Evolutionary conservation across 2,888 invertebrate genomes (phyloP).

Genomic region (Ditylenchus weischeri): DNA sequence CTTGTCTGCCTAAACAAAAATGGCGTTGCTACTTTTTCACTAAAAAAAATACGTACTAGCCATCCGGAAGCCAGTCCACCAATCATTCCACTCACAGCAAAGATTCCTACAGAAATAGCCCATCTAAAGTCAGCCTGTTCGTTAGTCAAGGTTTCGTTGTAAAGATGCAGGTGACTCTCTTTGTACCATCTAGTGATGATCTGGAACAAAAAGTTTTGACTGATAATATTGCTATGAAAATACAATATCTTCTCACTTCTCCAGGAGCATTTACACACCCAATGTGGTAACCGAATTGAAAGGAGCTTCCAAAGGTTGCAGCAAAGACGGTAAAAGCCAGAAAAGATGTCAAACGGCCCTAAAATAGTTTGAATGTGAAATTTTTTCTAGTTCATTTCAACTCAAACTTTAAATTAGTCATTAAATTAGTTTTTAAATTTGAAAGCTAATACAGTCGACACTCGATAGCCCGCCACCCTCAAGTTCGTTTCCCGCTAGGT

Average conservation of each 20-base stretch:
- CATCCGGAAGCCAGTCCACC: constrained; percentile 19
- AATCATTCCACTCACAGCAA: constrained; percentile 26
- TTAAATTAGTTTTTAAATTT: too few relatives aligned
- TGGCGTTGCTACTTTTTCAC: neutral
- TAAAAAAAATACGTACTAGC: neutral
- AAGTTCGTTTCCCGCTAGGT: too few relatives aligned
- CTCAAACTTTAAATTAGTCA: too few relatives aligned
- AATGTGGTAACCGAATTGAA: constrained; percentile 90
- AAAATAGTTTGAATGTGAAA: constrained; percentile 1
- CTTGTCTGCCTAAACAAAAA: constrained; percentile 71
- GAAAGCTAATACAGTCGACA: too few relatives aligned
- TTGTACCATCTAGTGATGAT: constrained; percentile 50
- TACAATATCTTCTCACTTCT: constrained; percentile 30
- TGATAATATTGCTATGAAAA: constrained; percentile 9
- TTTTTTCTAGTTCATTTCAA: too few relatives aligned
- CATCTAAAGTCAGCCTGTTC: constrained; percentile 48
- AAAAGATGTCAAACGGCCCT: constrained; percentile 41
- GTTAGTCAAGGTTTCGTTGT: constrained; percentile 36
- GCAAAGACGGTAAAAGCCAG: constrained; percentile 74
- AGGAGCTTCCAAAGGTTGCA: constrained; percentile 80
- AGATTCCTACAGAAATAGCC: constrained; percentile 29
- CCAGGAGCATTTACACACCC: constrained; percentile 85
- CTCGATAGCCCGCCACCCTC: too few relatives aligned
- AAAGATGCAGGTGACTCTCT: constrained; percentile 42
- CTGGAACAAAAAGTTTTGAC: constrained; percentile 11